phyloP scores from a whole-genome alignment of 1,140 invertebrate genomes.

The Colletes latitarsis region DNA sequence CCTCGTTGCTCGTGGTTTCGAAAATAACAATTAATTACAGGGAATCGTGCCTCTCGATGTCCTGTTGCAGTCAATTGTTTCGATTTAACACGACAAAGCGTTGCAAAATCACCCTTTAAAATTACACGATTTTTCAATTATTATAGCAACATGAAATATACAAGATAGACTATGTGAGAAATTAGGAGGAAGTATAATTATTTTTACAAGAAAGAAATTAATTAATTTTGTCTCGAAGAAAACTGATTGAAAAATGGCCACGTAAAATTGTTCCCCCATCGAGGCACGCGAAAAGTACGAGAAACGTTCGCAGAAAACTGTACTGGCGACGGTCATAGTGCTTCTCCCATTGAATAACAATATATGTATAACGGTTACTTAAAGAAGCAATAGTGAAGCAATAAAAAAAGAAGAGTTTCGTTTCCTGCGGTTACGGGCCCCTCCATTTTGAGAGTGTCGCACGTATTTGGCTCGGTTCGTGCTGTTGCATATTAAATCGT shows the following conservation, averaged over 20 bases:
- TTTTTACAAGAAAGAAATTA: no score
- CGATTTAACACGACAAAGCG: not conserved
- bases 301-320: no score
- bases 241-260: no score
- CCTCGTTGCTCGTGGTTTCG: not conserved
- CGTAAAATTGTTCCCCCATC: no score
- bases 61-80: not conserved
- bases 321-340: no score
- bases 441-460: not conserved
- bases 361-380: constrained; percentile 13
- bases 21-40: constrained; percentile 11
- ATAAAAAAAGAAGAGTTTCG: constrained; percentile 11
- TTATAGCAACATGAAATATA: no score
- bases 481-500: constrained; percentile 55
- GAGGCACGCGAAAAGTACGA: no score
- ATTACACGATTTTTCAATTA: no score
- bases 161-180: no score
- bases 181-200: no score
- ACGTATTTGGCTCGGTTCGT: constrained; percentile 28
- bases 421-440: not conserved
- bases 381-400: not conserved
- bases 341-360: no score
- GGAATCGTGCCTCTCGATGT: not conserved
- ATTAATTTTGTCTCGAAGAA: no score
- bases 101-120: not conserved